These are phyloP conservation scores for Caenorhabditis wallacei DNA, from an alignment of 2,888 invertebrate genomes.

Conservation along the genomic window DNA sequence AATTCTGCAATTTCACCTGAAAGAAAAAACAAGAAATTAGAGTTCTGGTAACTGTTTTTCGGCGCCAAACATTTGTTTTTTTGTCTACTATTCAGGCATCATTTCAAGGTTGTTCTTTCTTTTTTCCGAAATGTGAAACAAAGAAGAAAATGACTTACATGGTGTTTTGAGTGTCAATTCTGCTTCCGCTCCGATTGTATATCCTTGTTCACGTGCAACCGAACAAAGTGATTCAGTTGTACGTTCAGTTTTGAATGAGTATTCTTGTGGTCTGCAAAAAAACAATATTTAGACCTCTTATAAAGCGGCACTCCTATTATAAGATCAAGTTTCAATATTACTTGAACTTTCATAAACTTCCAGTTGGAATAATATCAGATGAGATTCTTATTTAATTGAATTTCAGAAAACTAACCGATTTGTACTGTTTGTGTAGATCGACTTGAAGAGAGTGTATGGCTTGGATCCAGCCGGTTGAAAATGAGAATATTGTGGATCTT, in stretches of 20 bases:
- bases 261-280: slow-evolving; percentile 79
- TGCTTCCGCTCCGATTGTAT: slow-evolving; percentile 84
- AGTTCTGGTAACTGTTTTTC: not conserved
- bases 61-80: slow-evolving; percentile 60
- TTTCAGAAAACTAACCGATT: slow-evolving; percentile 64
- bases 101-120: slow-evolving; percentile 49
- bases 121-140: slow-evolving; percentile 14
- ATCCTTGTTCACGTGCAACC: slow-evolving; percentile 82
- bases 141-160: slow-evolving; percentile 76
- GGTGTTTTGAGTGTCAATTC: slow-evolving; percentile 85
- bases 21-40: slow-evolving; percentile 35
- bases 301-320: too few relatives aligned
- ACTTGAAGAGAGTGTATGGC: slow-evolving; percentile 83
- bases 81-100: slow-evolving; percentile 4
- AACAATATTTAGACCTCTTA: too few relatives aligned
- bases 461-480: slow-evolving; percentile 81
- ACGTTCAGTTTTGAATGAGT: slow-evolving; percentile 83
- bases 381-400: too few relatives aligned
- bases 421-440: slow-evolving; percentile 83
- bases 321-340: too few relatives aligned
- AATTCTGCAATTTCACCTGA: slow-evolving; percentile 84
- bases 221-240: slow-evolving; percentile 82
- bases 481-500: slow-evolving; percentile 82
- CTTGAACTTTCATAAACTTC: too few relatives aligned
- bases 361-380: too few relatives aligned